A percentile compares a stretch with the other conserved stretches of the same genome.
These are phyloP conservation scores for Chaunax sp. DNA, from an alignment of 2,797 vertebrate genomes.

Conservation along the genomic window DNA sequence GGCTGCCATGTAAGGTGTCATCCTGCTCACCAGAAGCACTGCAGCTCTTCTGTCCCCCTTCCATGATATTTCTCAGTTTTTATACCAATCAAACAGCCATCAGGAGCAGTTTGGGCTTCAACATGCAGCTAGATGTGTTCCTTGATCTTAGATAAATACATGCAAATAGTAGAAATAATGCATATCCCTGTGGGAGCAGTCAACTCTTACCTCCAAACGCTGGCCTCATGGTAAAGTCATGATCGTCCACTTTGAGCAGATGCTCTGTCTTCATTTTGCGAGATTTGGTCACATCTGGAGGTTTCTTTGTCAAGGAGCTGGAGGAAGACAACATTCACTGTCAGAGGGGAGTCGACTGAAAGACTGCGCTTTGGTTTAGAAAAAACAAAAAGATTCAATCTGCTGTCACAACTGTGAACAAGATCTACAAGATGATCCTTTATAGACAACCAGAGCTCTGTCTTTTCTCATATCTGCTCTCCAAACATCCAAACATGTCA, in stretches of 20 bases:
- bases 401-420: conserved; percentile 3
- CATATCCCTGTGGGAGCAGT: too few relatives aligned
- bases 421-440: too few relatives aligned
- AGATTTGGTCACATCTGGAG: conserved; percentile 90
- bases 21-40: too few relatives aligned
- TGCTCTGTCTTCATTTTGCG: conserved; percentile 87
- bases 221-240: conserved; percentile 96
- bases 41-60: too few relatives aligned
- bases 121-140: too few relatives aligned
- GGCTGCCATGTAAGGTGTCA: too few relatives aligned
- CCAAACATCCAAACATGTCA: neutral
- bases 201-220: conserved; percentile 90
- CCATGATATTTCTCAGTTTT: too few relatives aligned
- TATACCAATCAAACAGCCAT: too few relatives aligned
- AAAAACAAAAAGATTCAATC: conserved; percentile 13
- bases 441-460: conserved; percentile 5
- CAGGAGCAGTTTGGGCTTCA: too few relatives aligned
- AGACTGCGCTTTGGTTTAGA: neutral
- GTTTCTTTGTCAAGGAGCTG: conserved; percentile 90
- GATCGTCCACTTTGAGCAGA: conserved; percentile 92
- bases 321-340: conserved; percentile 47
- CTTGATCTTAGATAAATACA: too few relatives aligned
- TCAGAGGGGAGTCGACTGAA: conserved; percentile 12
- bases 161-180: too few relatives aligned
- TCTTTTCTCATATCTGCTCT: neutral